Base-by-base conservation (phyloP, 2,888 invertebrate genomes). In the Euspilapteryx auroguttella region DNA sequence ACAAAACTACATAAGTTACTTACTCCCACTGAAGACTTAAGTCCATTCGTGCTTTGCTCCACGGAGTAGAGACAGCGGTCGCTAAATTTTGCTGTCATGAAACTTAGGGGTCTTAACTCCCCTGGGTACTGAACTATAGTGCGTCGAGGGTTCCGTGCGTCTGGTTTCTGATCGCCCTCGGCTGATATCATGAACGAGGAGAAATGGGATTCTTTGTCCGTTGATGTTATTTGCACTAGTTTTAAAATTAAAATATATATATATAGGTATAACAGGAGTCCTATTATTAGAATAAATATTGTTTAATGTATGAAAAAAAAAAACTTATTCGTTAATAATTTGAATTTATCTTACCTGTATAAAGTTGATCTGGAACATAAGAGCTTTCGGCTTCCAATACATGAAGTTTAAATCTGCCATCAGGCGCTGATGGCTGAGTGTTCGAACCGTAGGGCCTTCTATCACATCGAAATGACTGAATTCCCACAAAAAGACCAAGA, bases 331-430 rank as follows among this genome's bases (percentile, higher is more conserved):
- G n/a, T n/a, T n/a, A n/a, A n/a, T n/a, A n/a, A n/a, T n/a, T n/a
- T n/a, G n/a, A n/a, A n/a, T n/a, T n/a, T n/a, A 4, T 9, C 29
- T 34, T 44, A 64, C 71, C 65, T 33, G 45, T 55, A 35, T 73
- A 73, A 2, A 66, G 47, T 39, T 73, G 68, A 29, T 63, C 61
- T 5, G 73, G 73, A 33, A 71, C 55, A 27, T 71, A 71, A 2
- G 55, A 47, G 31, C 54, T 45, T 4, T 55, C 54, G 10, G 45
- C 39, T 4, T 49, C 61, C 6, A 51, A 27, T 1, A 69, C 49
- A 2, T 40, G 32, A 17, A 73, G 35, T 27, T 53, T 48, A 24
- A 56, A 71, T 2, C 68, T 48, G 1, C 73, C 71, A 35, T 71
- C 71, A 1, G 71, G 38, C n/a, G 54, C 42, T 1, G 63, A 55